These are phyloP conservation scores for Orientallactaga sibirica DNA, from an alignment of 2,797 vertebrate genomes.

Conservation along the genomic window DNA sequence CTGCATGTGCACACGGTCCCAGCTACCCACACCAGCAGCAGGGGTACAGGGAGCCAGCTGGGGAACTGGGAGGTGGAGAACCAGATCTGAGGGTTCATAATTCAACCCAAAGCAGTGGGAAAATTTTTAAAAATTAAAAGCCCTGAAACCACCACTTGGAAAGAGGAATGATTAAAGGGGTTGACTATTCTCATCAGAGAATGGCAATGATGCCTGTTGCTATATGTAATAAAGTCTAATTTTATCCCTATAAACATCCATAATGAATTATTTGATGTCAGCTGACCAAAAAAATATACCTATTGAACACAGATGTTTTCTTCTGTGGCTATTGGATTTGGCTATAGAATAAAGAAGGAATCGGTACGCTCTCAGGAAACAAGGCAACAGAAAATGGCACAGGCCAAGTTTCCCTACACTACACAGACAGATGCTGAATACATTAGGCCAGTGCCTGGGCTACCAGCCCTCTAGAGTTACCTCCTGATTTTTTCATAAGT, in stretches of 20 bases:
- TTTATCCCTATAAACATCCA: conserved; percentile 70
- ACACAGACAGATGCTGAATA: neutral
- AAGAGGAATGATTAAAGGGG: conserved; percentile 53
- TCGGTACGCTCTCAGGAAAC: conserved; percentile 59
- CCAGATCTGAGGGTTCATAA: neutral
- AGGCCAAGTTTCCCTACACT: neutral
- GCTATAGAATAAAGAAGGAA: conserved; percentile 66
- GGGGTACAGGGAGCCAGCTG: no score
- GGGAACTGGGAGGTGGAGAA: no score
- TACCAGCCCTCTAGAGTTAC: neutral
- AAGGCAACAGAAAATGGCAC: conserved; percentile 35
- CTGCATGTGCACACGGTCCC: no score
- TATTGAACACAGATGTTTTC: conserved; percentile 78
- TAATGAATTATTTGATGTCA: conserved; percentile 80
- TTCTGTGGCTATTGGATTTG: conserved; percentile 60
- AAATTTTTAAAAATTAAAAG: conserved; percentile 43
- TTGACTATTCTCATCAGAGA: conserved; percentile 66
- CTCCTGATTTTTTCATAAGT: conserved; percentile 46
- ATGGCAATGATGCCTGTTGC: conserved; percentile 63
- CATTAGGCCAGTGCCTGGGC: neutral
- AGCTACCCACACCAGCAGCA: no score
- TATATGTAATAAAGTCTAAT: conserved; percentile 82
- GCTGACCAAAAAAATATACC: conserved; percentile 74
- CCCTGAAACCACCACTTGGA: conserved; percentile 45
- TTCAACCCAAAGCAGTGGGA: conserved; percentile 1